Percentiles rank a stretch among this genome's conserved stretches.
These are phyloP conservation scores for Taxidea taxus DNA, from an alignment of 2,113 vertebrate species.

Conservation along the genomic window DNA sequence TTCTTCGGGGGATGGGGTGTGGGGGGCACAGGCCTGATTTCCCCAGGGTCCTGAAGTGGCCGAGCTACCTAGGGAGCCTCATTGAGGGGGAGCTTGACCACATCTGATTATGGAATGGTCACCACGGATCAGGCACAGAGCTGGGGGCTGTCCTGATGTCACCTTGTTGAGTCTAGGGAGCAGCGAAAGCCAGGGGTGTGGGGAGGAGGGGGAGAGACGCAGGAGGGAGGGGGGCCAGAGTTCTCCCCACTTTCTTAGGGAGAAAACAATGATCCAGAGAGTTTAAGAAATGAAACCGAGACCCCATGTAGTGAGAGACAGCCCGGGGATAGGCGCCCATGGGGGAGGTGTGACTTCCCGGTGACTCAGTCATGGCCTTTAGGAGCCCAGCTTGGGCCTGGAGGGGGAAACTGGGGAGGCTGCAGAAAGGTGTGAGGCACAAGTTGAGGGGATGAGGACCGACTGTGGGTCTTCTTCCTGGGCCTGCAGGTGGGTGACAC, in stretches of 20 bases:
- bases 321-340: not conserved
- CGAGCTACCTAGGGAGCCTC: not conserved
- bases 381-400: not conserved
- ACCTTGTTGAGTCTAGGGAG: not conserved
- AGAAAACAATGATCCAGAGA: not conserved
- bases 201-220: not conserved
- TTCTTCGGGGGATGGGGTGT: not conserved
- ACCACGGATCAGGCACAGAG: not conserved
- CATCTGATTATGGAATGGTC: not conserved
- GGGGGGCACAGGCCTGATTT: not conserved
- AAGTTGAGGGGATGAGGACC: not conserved
- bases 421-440: not conserved
- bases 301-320: not conserved
- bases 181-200: too few relatives aligned
- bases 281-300: not conserved
- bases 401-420: not conserved
- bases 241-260: not conserved
- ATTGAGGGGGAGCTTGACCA: not conserved
- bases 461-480: not conserved
- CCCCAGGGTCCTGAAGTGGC: not conserved
- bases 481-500: not conserved
- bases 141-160: not conserved
- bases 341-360: rapidly evolving
- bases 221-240: not conserved
- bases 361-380: not conserved